Conservation (phyloP, 2,888 invertebrate species). For the Drosophila falleni region DNA sequence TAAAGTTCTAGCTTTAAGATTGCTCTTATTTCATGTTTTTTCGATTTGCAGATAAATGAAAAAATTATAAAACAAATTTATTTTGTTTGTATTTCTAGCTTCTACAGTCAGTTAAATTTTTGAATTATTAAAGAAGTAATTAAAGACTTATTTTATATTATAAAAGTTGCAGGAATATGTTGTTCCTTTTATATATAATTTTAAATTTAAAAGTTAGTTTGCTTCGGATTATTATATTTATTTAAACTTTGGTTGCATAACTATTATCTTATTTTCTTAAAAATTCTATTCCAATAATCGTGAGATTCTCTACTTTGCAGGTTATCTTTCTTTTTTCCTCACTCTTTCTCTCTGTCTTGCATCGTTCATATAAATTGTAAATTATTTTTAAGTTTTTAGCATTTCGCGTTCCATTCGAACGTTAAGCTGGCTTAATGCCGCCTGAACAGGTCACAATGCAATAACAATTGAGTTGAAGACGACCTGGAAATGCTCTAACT, state of each 20-base stretch:
- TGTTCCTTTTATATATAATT: too few species aligned
- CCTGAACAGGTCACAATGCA: constrained; percentile 38
- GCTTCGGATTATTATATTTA: too few species aligned
- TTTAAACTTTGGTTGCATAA: background rate
- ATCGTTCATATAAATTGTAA: constrained; percentile 61
- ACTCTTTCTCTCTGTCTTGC: background rate
- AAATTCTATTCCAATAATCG: background rate
- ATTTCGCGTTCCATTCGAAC: constrained; percentile 50
- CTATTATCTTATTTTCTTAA: background rate
- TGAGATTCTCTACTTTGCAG: constrained; percentile 2
- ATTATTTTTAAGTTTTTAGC: constrained; percentile 58
- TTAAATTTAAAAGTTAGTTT: too few species aligned
- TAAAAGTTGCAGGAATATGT: too few species aligned
- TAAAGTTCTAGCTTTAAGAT: too few species aligned
- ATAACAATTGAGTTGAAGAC: background rate
- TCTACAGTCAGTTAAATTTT: too few species aligned
- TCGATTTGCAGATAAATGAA: too few species aligned
- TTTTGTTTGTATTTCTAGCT: too few species aligned
- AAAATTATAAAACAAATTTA: too few species aligned
- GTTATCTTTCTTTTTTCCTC: background rate
- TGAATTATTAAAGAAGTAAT: too few species aligned
- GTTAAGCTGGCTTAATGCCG: constrained; percentile 57
- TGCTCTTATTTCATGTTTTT: too few species aligned
- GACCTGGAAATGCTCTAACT: constrained; percentile 2
- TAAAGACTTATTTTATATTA: too few species aligned